Evolutionary conservation across 2,888 invertebrate species (phyloP), one percentile per base, ranked within the genome.

Genomic region (Leistus spinibarbis): DNA sequence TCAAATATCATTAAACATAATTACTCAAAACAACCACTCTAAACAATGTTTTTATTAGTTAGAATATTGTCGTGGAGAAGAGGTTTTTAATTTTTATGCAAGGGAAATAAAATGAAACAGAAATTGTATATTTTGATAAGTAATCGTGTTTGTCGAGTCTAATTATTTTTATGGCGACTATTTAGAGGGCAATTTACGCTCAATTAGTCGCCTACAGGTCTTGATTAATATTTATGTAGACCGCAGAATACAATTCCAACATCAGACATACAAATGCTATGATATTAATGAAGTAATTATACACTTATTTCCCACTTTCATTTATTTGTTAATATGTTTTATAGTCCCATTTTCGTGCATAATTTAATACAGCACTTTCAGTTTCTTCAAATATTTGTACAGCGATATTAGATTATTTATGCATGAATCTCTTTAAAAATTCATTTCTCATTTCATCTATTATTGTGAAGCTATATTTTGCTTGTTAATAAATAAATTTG

Each of bases 181-280:
- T 65, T 64, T 71, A 65, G 56, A n/a, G 65, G 24, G 71, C 65
- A 64, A 71, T 71, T 71, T 65, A 71, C 71, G 65, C 56, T 64
- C 65, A 71, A 71, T 71, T 71, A 71, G 64, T n/a, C 27, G 65
- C 27, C 71, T 71, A 71, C 71, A 54, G 64, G 71, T 71, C 63
- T 65, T 71, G 56, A 71, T 71, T 71, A 71, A 71, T 71, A 71
- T 71, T 71, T 71, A 71, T 71, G 71, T 64, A 65, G 27, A 40
- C 40, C 40, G 13, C 3, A 13, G 40, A 10, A 40, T 40, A 40
- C 40, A 40, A 40, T 40, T 40, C 40, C 40, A 40, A 40, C 40
- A 40, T n/a, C n/a, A n/a, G n/a, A n/a, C n/a, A n/a, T n/a, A 40
- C 40, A 5, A 40, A 40, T 40, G 40, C 1, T 4, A 13, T 13